These are phyloP conservation scores for Molorchus minor DNA, from an alignment of 2,888 invertebrate species.

Conservation along the genomic window DNA sequence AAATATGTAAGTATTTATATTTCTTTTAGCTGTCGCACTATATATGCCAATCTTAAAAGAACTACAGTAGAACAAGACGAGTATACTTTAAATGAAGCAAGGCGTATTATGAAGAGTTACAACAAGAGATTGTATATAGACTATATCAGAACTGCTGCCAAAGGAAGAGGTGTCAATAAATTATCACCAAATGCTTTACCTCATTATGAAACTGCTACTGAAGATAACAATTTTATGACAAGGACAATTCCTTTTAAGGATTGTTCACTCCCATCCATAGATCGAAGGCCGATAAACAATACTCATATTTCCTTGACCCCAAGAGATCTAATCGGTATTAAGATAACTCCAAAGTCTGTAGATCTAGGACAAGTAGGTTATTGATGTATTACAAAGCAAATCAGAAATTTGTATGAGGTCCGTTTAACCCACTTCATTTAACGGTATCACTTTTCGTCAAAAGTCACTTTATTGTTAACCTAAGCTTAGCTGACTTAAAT, in stretches of 20 bases:
- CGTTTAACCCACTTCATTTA: too few species aligned
- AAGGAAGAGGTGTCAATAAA: conserved; percentile 1
- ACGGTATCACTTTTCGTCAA: too few species aligned
- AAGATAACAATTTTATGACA: too few species aligned
- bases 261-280: neutral
- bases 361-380: conserved; percentile 49
- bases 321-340: conserved; percentile 59
- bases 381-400: neutral
- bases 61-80: conserved; percentile 41
- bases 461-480: too few species aligned
- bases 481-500: too few species aligned
- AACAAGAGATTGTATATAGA: conserved; percentile 40
- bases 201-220: too few species aligned
- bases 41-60: conserved; percentile 53
- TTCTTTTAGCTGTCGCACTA: conserved; percentile 53
- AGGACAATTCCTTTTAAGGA: too few species aligned
- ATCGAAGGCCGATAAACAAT: neutral
- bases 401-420: too few species aligned
- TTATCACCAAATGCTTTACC: too few species aligned
- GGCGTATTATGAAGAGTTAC: conserved; percentile 38
- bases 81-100: conserved; percentile 42
- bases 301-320: conserved; percentile 59
- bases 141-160: conserved; percentile 32
- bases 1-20: neutral
- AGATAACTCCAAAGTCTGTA: conserved; percentile 57